Conservation (phyloP, 2,888 invertebrate genomes). For the Cacoxenus indagator region DNA sequence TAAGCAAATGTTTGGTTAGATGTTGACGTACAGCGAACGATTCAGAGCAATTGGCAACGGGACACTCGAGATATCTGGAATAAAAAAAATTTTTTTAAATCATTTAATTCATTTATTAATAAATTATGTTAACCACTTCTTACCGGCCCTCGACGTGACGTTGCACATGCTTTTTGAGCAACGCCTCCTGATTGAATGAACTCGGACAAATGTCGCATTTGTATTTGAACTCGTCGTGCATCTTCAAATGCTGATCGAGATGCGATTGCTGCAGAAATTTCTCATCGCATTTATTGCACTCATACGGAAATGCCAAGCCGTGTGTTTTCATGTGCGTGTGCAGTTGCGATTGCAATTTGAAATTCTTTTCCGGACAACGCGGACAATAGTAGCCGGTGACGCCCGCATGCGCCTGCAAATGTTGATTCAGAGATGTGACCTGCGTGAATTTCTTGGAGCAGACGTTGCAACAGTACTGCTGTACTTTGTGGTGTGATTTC, state of each 20-base stretch:
- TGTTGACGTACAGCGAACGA: constrained; percentile 71
- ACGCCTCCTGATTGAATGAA: constrained; percentile 70
- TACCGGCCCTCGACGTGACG: constrained; percentile 70
- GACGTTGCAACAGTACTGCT: constrained; percentile 71
- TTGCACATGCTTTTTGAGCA: constrained; percentile 71
- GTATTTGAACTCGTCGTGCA: constrained; percentile 71
- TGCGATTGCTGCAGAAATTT: constrained; percentile 70
- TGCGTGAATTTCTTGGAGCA: constrained; percentile 71
- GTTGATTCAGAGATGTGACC: constrained; percentile 71
- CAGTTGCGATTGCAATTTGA: constrained; percentile 70
- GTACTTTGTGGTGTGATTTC: constrained; percentile 72
- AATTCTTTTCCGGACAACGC: constrained; percentile 70
- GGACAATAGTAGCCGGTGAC: constrained; percentile 70
- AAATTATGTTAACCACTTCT: background rate
- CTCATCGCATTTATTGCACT: constrained; percentile 70
- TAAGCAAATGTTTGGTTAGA: constrained; percentile 70
- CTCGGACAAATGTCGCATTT: constrained; percentile 71
- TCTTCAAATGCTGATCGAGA: constrained; percentile 70
- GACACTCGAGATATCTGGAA: constrained; percentile 68
- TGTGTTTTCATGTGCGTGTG: constrained; percentile 71
- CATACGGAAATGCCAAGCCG: constrained; percentile 69
- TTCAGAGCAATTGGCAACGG: constrained; percentile 70
- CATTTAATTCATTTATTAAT: background rate
- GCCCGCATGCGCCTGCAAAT: constrained; percentile 70
- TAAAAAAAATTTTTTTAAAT: background rate